Base-by-base conservation (phyloP, 2,888 invertebrate genomes). In the Hypomecis punctinalis region DNA sequence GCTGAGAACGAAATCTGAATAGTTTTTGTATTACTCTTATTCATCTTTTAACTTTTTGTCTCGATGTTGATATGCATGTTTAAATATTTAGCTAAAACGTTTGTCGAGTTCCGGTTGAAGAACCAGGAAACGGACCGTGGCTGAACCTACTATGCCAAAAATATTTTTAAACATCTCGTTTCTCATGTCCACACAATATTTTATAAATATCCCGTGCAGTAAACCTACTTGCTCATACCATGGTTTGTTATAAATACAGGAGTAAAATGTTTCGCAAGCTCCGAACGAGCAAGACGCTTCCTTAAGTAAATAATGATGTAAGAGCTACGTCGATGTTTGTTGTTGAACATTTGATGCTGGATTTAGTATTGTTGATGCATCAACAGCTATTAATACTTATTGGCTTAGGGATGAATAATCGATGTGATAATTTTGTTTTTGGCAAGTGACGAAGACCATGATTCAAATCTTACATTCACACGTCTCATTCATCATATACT, bases 231-330 rank as follows among this genome's bases (percentile, higher is more conserved):
- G 81, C 80, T 77, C 78, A 75, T 79, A 77, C 73, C 77, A 74
- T 78, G 78, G 74, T 75, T 83, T 70, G 76, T 84, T 89, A 88
- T 82, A 85, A 85, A 88, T 89, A 89, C 77, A 73, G 78, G 79
- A 72, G 80, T 80, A 75, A 80, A 79, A 81, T 77, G 80, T 88
- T 87, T 85, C 83, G 84, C 81, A 86, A 88, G 80, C 79, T 79
- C 78, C 64, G 65, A 62, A 54, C 66, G 45, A 78, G 75, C 76
- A 77, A 71, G 76, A 82, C 77, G 82, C 81, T 86, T 85, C 85
- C 86, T 85, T 84, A 80, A 82, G 85, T 88, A 88, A 87, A 88
- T 85, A 88, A 83, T 89, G 86, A 88, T 83, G 89, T 83, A 88
- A 89, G 72, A 76, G 66, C 40, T 61, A 55, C 67, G 66, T 62